Conservation (phyloP, 92 coral and sea anemone genomes). For the Diadumene lineata region DNA sequence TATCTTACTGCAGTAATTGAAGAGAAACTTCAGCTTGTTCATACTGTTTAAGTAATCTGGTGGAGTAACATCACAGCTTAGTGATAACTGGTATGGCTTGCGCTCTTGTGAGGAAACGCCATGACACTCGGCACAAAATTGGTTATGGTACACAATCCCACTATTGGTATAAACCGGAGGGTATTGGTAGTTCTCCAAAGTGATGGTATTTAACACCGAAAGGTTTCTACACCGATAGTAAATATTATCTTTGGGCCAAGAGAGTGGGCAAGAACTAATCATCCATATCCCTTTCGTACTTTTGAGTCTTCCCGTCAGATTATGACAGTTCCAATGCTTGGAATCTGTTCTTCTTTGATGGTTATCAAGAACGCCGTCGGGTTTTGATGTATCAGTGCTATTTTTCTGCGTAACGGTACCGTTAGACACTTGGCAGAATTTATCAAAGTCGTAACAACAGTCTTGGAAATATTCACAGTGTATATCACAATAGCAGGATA, state of each 20-base stretch:
- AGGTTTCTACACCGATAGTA: slow-evolving; percentile 14
- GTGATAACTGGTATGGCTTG: slow-evolving; percentile 5
- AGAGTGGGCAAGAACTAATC: slow-evolving; percentile 43
- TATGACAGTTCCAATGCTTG: slow-evolving; percentile 1
- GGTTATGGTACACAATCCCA: slow-evolving; percentile 52
- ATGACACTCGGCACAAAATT: slow-evolving; percentile 56
- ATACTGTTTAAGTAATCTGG: slow-evolving; percentile 12
- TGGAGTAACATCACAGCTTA: slow-evolving; percentile 29
- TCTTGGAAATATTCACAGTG: slow-evolving; percentile 18
- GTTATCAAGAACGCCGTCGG: background rate
- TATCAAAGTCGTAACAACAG: slow-evolving; percentile 35
- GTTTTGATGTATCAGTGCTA: background rate
- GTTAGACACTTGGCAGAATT: slow-evolving; percentile 3
- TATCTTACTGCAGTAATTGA: slow-evolving; percentile 19
- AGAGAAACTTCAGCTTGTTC: slow-evolving; percentile 18
- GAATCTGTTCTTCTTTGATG: background rate
- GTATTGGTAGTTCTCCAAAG: slow-evolving; percentile 22
- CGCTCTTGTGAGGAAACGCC: slow-evolving; percentile 6
- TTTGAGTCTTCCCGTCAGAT: background rate
- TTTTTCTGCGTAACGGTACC: background rate
- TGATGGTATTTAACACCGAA: slow-evolving; percentile 3
- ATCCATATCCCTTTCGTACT: slow-evolving; percentile 46
- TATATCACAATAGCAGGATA: slow-evolving; percentile 25
- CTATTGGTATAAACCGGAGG: slow-evolving; percentile 48
- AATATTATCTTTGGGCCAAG: slow-evolving; percentile 23